Conservation (phyloP, 1,140 invertebrate genomes). For the Neodiprion pinetum region DNA sequence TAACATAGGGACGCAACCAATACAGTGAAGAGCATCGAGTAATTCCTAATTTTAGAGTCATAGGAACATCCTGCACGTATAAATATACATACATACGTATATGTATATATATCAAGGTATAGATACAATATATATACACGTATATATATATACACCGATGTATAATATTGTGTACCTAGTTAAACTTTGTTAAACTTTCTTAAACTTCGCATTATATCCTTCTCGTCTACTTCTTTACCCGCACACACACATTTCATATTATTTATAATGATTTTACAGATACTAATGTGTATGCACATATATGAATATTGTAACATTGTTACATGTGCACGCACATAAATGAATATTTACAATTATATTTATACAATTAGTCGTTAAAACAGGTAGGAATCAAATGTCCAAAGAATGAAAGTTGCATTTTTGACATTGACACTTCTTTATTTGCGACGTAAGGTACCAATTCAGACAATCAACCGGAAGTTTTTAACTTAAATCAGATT, state of each 20-base stretch:
- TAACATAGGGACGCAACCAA: no score
- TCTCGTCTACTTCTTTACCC: background rate
- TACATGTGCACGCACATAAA: conserved; percentile 45
- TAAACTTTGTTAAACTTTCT: background rate
- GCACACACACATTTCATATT: no score
- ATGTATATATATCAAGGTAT: background rate
- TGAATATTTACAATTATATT: conserved; percentile 48
- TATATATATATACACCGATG: background rate
- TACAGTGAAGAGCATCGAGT: no score
- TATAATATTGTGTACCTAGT: conserved; percentile 1
- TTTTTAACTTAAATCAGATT: no score
- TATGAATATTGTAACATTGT: background rate
- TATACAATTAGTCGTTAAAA: conserved; percentile 36
- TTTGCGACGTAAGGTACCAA: conserved; percentile 12
- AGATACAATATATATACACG: background rate
- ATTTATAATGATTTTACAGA: no score
- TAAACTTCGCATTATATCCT: background rate
- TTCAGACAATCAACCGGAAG: no score
- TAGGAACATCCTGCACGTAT: no score
- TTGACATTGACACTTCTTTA: background rate
- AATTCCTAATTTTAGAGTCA: no score
- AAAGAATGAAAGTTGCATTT: no score
- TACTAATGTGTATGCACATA: no score
- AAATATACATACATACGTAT: no score
- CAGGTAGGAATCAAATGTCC: no score